Percentiles rank a stretch among this genome's conserved stretches.
phyloP scores from a whole-genome alignment of 2,888 invertebrate genomes.

The Aplocera efformata region DNA sequence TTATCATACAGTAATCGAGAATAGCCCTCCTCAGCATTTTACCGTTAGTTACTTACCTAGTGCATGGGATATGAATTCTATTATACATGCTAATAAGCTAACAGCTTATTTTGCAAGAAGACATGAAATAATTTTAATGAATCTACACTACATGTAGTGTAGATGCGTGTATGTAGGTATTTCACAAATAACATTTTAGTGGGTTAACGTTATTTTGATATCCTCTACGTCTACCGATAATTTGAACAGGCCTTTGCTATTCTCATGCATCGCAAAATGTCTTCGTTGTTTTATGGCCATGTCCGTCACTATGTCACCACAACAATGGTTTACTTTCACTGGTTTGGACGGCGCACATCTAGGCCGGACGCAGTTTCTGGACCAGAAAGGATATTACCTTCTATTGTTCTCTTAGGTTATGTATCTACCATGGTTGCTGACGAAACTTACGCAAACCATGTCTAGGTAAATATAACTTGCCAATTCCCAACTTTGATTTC shows the following conservation, averaged over 20 bases:
- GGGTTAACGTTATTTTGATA: no score
- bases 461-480: background rate
- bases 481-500: no score
- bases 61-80: constrained; percentile 7
- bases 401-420: constrained; percentile 57
- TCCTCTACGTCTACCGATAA: no score
- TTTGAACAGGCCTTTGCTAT: no score
- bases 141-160: no score
- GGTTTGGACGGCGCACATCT: constrained; percentile 52
- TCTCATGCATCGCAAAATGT: background rate
- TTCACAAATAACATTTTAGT: no score
- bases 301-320: constrained; percentile 36
- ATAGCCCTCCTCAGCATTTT: background rate
- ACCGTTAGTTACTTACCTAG: constrained; percentile 11
- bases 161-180: no score
- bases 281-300: constrained; percentile 5
- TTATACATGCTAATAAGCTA: constrained; percentile 12
- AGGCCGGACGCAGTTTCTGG: constrained; percentile 70
- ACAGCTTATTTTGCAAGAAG: constrained; percentile 4
- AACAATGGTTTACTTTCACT: constrained; percentile 59
- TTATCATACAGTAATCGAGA: no score
- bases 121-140: no score
- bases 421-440: constrained; percentile 19
- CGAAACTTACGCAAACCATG: constrained; percentile 30
- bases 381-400: constrained; percentile 68